Evolutionary conservation across 2,797 vertebrate species (phyloP), one percentile per base, ranked within the genome.

Genomic region (Rhabdomys pumilio): DNA sequence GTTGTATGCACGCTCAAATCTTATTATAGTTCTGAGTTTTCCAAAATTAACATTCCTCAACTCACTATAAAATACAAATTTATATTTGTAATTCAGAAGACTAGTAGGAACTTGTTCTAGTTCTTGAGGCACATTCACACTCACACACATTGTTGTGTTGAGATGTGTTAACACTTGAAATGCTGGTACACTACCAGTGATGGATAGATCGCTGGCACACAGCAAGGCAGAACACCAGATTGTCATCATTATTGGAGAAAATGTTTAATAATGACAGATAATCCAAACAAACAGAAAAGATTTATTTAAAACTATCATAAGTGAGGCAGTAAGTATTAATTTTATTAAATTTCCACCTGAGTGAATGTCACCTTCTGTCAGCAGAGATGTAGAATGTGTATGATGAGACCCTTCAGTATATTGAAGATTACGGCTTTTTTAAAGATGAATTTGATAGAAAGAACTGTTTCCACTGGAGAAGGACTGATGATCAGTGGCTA

Each of bases 281-380:
- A 44, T 38, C 34, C 44, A 83, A 6, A 41, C 24, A 41, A 24
- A 85, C n/a, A 26, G 13, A 69, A 50, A 44, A 83, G 19, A 61
- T 91, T 94, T 69, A 14, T 86, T 83, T 72, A 57, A 92, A 44
- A 75, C 57, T 79, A 84, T 80, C 17, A 4, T 80, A 59, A 69
- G 41, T 87, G 69, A 76, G 85, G 4, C 79, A 65, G 20, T 53
- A 73, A 77, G 95, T 8, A 67, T 24, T n/a, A 41, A 72, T 88
- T 93, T 96, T 95, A 89, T 90, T 92, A 61, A 91, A 55, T 31
- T 13, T n/a, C 9, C 88, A 20, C 31, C 29, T 80, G 59, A 93
- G 77, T 88, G 65, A 76, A 89, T 24, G 22, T 19, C 26, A 65
- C 14, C 38, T 44, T 88, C 34, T 72, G 0, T 76, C n/a, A 87